These are phyloP conservation scores for Heliangelus exortis DNA, from an alignment of 2,797 vertebrate species.

Conservation along the genomic window DNA sequence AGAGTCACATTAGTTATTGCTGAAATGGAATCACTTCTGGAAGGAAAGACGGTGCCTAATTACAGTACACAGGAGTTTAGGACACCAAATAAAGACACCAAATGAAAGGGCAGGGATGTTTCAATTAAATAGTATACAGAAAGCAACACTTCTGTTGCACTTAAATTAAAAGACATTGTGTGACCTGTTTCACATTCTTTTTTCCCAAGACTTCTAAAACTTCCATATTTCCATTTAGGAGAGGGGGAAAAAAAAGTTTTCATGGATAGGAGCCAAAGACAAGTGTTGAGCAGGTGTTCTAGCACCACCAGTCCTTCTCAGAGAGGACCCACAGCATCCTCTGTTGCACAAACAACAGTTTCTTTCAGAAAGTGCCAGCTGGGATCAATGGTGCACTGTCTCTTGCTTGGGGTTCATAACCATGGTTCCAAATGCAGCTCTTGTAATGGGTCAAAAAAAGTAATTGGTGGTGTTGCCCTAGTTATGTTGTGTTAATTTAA, in stretches of 20 bases:
- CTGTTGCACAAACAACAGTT: slow-evolving; percentile 12
- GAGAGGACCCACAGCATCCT: slow-evolving; percentile 31
- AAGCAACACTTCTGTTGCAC: background rate
- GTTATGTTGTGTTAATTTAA: slow-evolving; percentile 22
- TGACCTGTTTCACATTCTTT: background rate
- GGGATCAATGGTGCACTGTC: slow-evolving; percentile 6
- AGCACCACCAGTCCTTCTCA: background rate
- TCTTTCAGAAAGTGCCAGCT: slow-evolving; percentile 48
- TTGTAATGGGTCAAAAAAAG: slow-evolving; percentile 41
- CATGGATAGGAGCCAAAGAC: slow-evolving; percentile 2
- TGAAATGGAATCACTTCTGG: slow-evolving; percentile 1
- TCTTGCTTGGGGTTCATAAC: slow-evolving; percentile 5
- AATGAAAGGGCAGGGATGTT: background rate
- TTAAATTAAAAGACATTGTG: background rate
- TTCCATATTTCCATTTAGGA: background rate
- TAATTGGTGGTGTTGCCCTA: background rate
- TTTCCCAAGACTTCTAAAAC: slow-evolving; percentile 19
- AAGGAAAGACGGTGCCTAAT: background rate
- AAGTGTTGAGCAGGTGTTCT: slow-evolving; percentile 52
- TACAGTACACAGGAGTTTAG: background rate
- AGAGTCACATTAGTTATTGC: background rate
- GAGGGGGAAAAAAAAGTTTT: background rate
- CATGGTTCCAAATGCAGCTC: slow-evolving; percentile 20
- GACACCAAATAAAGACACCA: background rate
- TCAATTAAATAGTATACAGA: background rate